Conservation (phyloP, 1,140 invertebrate species). For the Pygmarrhopalites habei region DNA sequence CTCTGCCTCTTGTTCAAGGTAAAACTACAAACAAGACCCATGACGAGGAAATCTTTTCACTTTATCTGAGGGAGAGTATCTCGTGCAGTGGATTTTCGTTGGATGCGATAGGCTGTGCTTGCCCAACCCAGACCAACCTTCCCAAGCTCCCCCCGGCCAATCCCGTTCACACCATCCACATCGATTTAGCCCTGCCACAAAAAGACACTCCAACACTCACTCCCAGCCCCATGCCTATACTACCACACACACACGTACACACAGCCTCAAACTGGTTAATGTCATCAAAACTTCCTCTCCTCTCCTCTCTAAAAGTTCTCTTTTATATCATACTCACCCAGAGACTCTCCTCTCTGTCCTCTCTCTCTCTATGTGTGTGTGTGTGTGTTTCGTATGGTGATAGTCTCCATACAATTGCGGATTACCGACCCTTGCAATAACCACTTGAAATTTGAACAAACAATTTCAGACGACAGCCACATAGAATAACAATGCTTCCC, state of each 20-base stretch:
- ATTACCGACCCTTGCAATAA: constrained; percentile 23
- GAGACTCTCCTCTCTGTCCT: background rate
- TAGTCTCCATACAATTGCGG: constrained; percentile 3
- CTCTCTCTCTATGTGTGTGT: background rate
- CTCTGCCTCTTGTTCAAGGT: too few relatives aligned
- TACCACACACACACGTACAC: background rate
- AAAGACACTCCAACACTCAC: background rate
- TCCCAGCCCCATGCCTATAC: background rate
- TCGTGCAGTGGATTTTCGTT: constrained; percentile 4
- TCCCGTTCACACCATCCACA: constrained; percentile 31
- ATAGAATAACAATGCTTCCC: background rate
- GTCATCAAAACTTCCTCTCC: background rate
- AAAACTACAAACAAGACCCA: background rate
- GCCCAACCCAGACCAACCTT: constrained; percentile 34
- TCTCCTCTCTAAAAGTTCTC: background rate
- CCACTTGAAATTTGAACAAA: constrained; percentile 28
- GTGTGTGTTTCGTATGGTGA: background rate
- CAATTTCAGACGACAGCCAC: constrained; percentile 9
- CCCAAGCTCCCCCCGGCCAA: constrained; percentile 34
- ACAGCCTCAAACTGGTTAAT: background rate
- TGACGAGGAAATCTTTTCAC: background rate
- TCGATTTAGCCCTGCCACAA: constrained; percentile 26
- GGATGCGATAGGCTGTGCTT: constrained; percentile 33
- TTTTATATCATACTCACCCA: background rate
- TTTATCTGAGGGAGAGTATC: background rate